These are phyloP conservation scores for Salvator merianae DNA, from an alignment of 2,113 vertebrate genomes.

Conservation along the genomic window DNA sequence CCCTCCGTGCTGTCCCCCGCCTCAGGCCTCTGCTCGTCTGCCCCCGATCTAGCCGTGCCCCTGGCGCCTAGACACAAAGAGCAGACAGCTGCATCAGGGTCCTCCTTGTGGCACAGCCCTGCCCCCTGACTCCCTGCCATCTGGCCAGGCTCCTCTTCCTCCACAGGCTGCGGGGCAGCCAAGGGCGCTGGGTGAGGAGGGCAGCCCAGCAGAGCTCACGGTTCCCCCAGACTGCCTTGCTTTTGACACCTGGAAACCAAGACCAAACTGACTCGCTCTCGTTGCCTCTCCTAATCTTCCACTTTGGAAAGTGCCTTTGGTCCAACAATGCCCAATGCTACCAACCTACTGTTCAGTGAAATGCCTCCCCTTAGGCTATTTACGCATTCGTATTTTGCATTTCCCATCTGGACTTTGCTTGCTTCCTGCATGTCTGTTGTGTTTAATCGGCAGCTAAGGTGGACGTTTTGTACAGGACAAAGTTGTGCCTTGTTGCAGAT, in stretches of 20 bases:
- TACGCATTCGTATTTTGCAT: neutral
- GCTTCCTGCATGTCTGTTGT: too few relatives aligned
- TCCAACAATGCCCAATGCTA: neutral
- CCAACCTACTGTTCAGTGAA: neutral
- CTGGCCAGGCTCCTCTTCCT: neutral
- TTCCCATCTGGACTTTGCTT: neutral
- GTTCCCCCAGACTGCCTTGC: neutral
- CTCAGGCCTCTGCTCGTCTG: slow-evolving; percentile 81
- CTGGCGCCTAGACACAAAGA: slow-evolving; percentile 90
- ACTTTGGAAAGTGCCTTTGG: neutral
- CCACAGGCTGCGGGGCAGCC: too few relatives aligned
- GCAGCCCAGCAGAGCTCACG: too few relatives aligned
- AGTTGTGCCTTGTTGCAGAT: neutral
- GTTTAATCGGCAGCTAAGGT: too few relatives aligned
- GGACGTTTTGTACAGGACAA: too few relatives aligned
- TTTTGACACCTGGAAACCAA: neutral
- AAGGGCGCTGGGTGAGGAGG: too few relatives aligned
- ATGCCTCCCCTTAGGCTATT: too few relatives aligned
- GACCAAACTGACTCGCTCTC: too few relatives aligned
- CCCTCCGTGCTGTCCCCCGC: slow-evolving; percentile 82
- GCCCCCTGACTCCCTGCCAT: neutral
- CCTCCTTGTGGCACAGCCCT: neutral
- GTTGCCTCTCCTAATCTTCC: neutral
- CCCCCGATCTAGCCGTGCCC: slow-evolving; percentile 76
- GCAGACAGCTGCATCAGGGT: slow-evolving; percentile 74